Base-by-base conservation (phyloP, 1,140 invertebrate genomes). In the Brachionus manjavacas region DNA sequence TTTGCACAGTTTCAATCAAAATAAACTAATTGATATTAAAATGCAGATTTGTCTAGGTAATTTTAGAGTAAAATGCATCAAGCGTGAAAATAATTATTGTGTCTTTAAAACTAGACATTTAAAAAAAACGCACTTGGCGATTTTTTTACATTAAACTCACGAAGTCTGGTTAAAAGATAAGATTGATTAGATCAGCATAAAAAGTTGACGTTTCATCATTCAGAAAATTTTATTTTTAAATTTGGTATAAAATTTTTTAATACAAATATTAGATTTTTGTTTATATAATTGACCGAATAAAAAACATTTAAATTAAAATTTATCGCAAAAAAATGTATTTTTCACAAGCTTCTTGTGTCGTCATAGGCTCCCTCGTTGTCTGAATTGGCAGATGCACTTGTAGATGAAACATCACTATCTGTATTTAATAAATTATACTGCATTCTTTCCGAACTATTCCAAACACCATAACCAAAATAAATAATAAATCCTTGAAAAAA, bases 401-500 rank as follows among this genome's bases (percentile, higher is more conserved):
- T 35, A 28, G 64, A 68, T 28, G 64, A 72, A 72, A 9, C 68
- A 23, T 79, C 23, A 85, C 49, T 64, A 11, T 39, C 23, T 28
- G 60, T 66, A 9, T 49, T 25, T 81, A 81, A 46, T 31, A 28
- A 41, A 52, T 49, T 49, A 60, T 70, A 80, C 1, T 86, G 85
- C 39, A 92, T 91, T 46, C 94, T 93, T 87, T 95, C 93, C 87
- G 94, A 94, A 88, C 94, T 96, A 87, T 96, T 93, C 85, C 94
- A 93, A 25, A 96, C 94, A 0, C 95, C 95, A 87, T 96, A 96
- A 0, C 93, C 89, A 88, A 96, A 95, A 87, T 97, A 97, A 12
- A 96, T 92, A 14, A 95, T 88, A 72, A 95, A 91, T 84, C 94
- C 94, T 95, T 35, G 0, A 35, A 35, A 35, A 35, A 31, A 31